A percentile compares a stretch with the other conserved stretches of the same genome.
Conservation (phyloP, 2,888 invertebrate species). For the Eupithecia dodoneata region DNA sequence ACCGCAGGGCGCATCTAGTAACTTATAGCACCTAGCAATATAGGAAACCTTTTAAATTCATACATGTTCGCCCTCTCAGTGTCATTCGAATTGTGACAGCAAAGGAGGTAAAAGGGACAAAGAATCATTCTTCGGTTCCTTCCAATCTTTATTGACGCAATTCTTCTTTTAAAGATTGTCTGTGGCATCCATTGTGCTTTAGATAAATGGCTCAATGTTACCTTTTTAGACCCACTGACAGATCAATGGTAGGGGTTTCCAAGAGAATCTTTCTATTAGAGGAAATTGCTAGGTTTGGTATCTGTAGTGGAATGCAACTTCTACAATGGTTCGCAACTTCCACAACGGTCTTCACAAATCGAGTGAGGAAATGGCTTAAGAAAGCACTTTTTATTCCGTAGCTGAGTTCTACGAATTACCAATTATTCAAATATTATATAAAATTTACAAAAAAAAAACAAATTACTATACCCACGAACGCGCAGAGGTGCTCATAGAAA, state of each 20-base stretch:
- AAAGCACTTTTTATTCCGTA: too few species aligned
- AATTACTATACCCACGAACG: too few species aligned
- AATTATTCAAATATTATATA: too few species aligned
- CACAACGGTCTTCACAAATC: too few species aligned
- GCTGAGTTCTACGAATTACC: too few species aligned
- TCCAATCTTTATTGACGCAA: conserved; percentile 1
- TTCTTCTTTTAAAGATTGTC: conserved; percentile 7
- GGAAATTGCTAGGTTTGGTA: background rate
- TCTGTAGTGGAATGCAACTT: background rate
- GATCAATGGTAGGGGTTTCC: background rate
- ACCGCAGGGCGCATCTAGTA: too few species aligned
- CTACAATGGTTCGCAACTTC: too few species aligned
- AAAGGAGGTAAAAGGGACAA: background rate
- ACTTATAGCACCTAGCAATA: too few species aligned
- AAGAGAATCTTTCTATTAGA: background rate
- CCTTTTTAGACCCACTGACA: background rate
- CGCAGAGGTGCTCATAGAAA: too few species aligned
- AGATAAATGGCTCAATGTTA: conserved; percentile 1
- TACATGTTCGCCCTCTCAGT: background rate
- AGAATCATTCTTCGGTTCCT: conserved; percentile 7
- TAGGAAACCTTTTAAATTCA: background rate
- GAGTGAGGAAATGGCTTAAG: too few species aligned
- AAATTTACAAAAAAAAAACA: too few species aligned
- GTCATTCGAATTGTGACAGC: background rate
- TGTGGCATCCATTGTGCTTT: background rate